Conservation (phyloP, 2,888 invertebrate species). For the Tolmerus cingulatus region DNA sequence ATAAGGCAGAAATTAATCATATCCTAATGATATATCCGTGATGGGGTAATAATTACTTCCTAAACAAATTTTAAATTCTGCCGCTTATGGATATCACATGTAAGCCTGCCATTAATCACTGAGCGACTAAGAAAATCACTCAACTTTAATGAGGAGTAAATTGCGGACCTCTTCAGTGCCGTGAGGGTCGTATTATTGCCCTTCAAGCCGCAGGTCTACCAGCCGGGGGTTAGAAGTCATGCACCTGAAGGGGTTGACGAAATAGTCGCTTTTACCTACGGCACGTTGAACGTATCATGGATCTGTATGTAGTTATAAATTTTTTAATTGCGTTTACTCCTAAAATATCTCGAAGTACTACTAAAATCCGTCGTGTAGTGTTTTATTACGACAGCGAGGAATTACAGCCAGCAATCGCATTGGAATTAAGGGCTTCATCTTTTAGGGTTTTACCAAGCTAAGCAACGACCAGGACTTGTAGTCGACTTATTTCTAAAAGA, state of each 20-base stretch:
- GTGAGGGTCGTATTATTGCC: neutral
- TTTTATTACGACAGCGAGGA: neutral
- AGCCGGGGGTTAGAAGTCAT: neutral
- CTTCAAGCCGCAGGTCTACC: neutral
- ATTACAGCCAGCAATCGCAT: neutral
- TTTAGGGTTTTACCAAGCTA: neutral
- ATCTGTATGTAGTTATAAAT: neutral
- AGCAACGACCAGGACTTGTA: neutral
- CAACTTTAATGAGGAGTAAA: neutral
- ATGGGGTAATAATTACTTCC: neutral
- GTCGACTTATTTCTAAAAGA: neutral
- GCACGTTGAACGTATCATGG: neutral
- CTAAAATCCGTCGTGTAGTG: neutral
- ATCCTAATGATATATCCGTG: neutral
- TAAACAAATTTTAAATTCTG: neutral
- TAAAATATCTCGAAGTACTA: neutral
- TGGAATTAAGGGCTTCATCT: neutral
- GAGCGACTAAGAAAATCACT: neutral
- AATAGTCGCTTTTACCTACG: neutral
- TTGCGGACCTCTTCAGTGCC: neutral
- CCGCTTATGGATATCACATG: neutral
- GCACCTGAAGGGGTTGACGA: neutral
- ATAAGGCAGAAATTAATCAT: neutral
- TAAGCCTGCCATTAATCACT: neutral
- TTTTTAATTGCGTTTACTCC: neutral